Conservation (phyloP, 2,888 invertebrate species). For the Adelphocoris suturalis region DNA sequence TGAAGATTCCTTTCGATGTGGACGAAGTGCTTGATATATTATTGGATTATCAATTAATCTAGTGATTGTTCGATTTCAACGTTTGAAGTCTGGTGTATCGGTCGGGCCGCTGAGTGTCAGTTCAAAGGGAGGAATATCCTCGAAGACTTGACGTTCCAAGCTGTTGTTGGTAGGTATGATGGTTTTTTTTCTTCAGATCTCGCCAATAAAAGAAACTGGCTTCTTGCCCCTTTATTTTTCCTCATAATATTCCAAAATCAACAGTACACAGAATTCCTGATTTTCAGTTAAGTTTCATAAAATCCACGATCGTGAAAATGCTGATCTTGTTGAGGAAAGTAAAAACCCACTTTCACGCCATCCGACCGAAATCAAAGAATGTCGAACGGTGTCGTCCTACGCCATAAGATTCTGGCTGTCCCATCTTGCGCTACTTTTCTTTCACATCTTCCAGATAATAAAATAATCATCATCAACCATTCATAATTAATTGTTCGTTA, state of each 20-base stretch:
- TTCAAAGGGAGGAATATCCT: not conserved
- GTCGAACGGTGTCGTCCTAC: constrained; percentile 39
- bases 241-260: not conserved
- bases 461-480: too few relatives aligned
- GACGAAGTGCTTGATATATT: not conserved
- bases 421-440: not conserved
- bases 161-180: constrained; percentile 29
- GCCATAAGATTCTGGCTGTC: constrained; percentile 22
- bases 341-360: constrained; percentile 14
- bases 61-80: not conserved
- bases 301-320: not conserved
- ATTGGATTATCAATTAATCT: not conserved
- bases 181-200: not conserved
- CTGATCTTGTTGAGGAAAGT: not conserved
- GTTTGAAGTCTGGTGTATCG: not conserved
- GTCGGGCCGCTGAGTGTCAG: not conserved
- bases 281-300: not conserved
- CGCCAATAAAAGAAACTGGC: too few relatives aligned
- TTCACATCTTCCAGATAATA: not conserved
- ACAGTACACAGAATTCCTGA: not conserved
- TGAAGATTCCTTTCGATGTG: not conserved
- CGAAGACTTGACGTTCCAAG: constrained; percentile 34
- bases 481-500: too few relatives aligned
- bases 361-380: constrained; percentile 38
- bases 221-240: too few relatives aligned